phyloP scores from a whole-genome alignment of 2,888 invertebrate species.

The Ommatoiulus sabulosus region DNA sequence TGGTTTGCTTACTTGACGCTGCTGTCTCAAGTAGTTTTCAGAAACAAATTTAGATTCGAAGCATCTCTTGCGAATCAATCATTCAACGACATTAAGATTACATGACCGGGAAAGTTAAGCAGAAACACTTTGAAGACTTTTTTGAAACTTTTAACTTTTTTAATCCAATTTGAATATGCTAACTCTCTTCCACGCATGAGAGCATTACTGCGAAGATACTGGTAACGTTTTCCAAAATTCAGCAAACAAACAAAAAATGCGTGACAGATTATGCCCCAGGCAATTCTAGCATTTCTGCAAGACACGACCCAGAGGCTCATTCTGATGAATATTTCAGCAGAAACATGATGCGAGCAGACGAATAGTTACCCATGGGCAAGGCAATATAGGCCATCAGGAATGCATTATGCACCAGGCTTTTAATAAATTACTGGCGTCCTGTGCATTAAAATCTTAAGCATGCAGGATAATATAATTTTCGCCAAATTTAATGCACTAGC shows the following conservation, averaged over 20 bases:
- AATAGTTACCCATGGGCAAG: background rate
- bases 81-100: too few relatives aligned
- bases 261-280: background rate
- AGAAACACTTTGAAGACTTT: background rate
- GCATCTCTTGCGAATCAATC: too few relatives aligned
- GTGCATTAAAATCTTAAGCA: background rate
- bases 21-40: too few relatives aligned
- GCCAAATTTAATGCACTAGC: background rate
- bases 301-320: background rate
- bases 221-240: background rate
- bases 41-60: too few relatives aligned
- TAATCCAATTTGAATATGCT: background rate
- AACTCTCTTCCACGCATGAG: background rate
- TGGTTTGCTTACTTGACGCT: too few relatives aligned
- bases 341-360: background rate
- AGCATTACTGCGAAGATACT: background rate
- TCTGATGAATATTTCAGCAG: slow-evolving; percentile 35
- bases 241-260: background rate
- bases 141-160: background rate
- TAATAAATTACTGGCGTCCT: background rate
- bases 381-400: background rate
- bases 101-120: too few relatives aligned
- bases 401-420: slow-evolving; percentile 28
- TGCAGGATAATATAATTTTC: background rate
- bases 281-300: background rate